These are phyloP conservation scores for Sporophila hypoxantha DNA, from an alignment of 2,113 vertebrate species.

Conservation along the genomic window DNA sequence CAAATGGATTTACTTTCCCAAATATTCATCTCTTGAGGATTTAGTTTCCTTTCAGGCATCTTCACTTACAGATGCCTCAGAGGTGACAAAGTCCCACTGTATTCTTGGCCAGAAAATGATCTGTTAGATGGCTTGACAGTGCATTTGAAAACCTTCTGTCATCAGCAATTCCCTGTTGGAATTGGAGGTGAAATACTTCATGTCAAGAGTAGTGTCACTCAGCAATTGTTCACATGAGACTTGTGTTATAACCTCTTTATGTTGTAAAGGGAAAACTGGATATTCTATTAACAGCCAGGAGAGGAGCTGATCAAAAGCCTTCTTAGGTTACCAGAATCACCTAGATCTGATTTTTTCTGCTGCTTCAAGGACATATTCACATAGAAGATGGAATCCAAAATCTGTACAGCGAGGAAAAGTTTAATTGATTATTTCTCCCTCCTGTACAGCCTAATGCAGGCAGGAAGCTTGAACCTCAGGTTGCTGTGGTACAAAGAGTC, in stretches of 20 bases:
- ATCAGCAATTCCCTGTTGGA: not conserved
- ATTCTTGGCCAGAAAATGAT: conserved; percentile 23
- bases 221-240: conserved; percentile 34
- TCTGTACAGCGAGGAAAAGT: not conserved
- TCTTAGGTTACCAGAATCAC: conserved; percentile 24
- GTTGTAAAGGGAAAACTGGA: not conserved
- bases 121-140: not conserved
- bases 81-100: not conserved
- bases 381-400: not conserved
- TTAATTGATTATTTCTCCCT: not conserved
- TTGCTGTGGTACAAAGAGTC: not conserved
- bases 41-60: not conserved
- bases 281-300: conserved; percentile 37
- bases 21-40: not conserved
- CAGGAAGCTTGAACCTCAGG: not conserved
- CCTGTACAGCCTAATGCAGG: not conserved
- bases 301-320: conserved; percentile 39
- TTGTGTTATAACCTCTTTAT: conserved; percentile 5
- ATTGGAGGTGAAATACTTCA: conserved; percentile 16
- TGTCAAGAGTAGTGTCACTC: conserved; percentile 35
- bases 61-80: not conserved
- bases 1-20: not conserved
- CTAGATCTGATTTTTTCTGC: conserved; percentile 8
- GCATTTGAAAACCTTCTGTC: conserved; percentile 12
- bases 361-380: not conserved